phyloP scores from a whole-genome alignment of 2,888 invertebrate genomes.

The Mantis religiosa region DNA sequence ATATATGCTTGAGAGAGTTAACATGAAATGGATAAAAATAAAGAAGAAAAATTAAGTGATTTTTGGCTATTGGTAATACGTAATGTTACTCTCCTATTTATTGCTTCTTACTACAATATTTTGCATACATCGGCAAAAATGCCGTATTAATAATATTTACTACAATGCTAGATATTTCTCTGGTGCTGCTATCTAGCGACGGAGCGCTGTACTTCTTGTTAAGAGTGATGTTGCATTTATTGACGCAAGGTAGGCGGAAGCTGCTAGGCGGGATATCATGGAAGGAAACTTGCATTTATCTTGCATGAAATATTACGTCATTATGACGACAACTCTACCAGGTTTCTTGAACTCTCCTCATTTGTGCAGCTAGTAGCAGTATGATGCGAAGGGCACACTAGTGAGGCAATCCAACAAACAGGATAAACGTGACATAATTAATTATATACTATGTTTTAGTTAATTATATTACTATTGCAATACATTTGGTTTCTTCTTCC shows the following conservation, averaged over 20 bases:
- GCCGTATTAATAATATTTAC: neutral
- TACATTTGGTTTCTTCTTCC: too few species aligned
- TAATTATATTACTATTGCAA: too few species aligned
- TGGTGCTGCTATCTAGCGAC: neutral
- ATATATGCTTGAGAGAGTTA: too few species aligned
- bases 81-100: neutral
- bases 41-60: too few species aligned
- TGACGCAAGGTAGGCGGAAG: neutral
- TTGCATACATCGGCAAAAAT: neutral
- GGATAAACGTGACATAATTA: too few species aligned
- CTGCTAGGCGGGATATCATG: neutral
- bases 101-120: neutral
- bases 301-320: neutral
- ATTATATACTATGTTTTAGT: too few species aligned
- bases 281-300: neutral
- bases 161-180: neutral
- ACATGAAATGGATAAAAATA: too few species aligned
- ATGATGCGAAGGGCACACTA: neutral
- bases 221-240: neutral
- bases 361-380: neutral
- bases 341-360: neutral
- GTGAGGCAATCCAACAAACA: neutral
- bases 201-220: neutral
- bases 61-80: too few species aligned
- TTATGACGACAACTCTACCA: neutral